These are phyloP conservation scores for Drosophila phalerata DNA, from an alignment of 2,888 invertebrate species.

Conservation along the genomic window DNA sequence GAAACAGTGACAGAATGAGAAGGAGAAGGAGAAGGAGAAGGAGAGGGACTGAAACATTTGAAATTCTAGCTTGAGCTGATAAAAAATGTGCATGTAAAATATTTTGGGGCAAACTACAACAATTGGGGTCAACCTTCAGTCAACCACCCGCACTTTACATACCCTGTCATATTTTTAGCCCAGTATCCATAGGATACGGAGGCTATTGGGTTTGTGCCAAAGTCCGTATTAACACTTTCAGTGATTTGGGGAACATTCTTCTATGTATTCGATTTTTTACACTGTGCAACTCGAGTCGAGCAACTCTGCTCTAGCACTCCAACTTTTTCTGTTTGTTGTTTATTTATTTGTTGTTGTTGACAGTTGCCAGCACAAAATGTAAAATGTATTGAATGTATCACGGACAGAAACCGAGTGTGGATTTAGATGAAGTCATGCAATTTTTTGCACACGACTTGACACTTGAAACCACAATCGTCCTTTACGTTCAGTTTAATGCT, in stretches of 20 bases:
- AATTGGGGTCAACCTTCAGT: slow-evolving; percentile 72
- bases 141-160: neutral
- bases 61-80: slow-evolving; percentile 72
- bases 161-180: slow-evolving; percentile 5
- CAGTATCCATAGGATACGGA: neutral
- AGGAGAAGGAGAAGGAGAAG: neutral
- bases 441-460: slow-evolving; percentile 47
- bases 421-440: slow-evolving; percentile 29
- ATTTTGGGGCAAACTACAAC: slow-evolving; percentile 54
- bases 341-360: slow-evolving; percentile 48
- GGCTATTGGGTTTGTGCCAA: neutral
- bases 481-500: slow-evolving; percentile 1
- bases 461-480: slow-evolving; percentile 23
- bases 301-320: neutral
- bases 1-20: slow-evolving; percentile 29
- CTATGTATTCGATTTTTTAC: no score
- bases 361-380: slow-evolving; percentile 32
- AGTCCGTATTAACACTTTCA: no score
- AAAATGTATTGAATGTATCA: slow-evolving; percentile 41
- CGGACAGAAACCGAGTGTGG: slow-evolving; percentile 8
- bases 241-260: no score
- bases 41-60: slow-evolving; percentile 57
- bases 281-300: neutral
- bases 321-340: slow-evolving; percentile 11
- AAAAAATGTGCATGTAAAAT: slow-evolving; percentile 76